A percentile compares a stretch with the other conserved stretches of the same genome.
Conservation (phyloP, 2,888 invertebrate genomes). For the Autographa gamma region DNA sequence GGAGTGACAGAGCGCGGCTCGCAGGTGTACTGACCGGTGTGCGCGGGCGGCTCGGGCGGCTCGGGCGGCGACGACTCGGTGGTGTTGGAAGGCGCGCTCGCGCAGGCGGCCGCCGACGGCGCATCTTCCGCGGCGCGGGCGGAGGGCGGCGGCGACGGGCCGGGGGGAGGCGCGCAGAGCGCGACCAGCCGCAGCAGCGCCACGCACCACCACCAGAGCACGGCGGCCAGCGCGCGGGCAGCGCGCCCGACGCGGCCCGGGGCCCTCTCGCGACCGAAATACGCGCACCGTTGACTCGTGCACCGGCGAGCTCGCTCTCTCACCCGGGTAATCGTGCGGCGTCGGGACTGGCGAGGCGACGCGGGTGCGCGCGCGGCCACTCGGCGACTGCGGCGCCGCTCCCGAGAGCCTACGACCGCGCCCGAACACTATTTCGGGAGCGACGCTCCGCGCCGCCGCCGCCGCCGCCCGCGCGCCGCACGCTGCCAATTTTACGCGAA, state of each 20-base stretch:
- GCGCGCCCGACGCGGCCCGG: conserved; percentile 86
- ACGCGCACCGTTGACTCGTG: conserved; percentile 83
- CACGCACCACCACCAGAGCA: conserved; percentile 88
- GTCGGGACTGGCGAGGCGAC: conserved; percentile 80
- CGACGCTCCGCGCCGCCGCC: conserved; percentile 85
- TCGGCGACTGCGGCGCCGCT: conserved; percentile 87
- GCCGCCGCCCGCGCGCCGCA: conserved; percentile 85
- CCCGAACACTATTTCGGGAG: conserved; percentile 89
- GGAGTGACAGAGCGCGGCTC: conserved; percentile 15
- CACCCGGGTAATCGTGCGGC: conserved; percentile 78
- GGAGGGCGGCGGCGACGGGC: conserved; percentile 81
- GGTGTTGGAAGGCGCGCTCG: conserved; percentile 82
- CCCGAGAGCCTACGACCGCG: conserved; percentile 85
- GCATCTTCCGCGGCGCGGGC: conserved; percentile 85
- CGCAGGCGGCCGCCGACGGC: conserved; percentile 82
- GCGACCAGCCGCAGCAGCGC: conserved; percentile 88
- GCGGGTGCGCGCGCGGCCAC: conserved; percentile 88
- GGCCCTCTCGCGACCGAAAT: conserved; percentile 86
- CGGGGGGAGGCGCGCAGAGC: conserved; percentile 86
- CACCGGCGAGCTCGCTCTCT: conserved; percentile 76
- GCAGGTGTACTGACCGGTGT: conserved; percentile 79
- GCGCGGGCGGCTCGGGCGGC: conserved; percentile 74
- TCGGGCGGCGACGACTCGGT: conserved; percentile 76
- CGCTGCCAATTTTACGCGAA: conserved; percentile 89
- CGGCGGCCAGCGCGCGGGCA: conserved; percentile 88